Base-by-base conservation (phyloP, 2,797 vertebrate species). In the Poecile montanus region DNA sequence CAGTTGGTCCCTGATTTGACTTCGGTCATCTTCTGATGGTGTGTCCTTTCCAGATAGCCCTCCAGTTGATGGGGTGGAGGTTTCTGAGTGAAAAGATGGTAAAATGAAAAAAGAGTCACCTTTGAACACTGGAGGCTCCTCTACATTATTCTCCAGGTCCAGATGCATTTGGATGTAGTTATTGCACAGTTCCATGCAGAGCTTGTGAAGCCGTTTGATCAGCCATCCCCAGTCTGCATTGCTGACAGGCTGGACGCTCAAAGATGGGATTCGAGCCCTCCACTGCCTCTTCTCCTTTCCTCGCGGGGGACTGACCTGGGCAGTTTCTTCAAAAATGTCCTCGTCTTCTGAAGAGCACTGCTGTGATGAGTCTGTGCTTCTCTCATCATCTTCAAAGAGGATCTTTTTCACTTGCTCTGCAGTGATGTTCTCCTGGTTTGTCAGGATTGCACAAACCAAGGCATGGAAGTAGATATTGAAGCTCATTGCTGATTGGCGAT, bases 391-490 rank as follows among this genome's bases (percentile, higher is more conserved):
- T 95, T 99, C 99, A 29, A 98, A 98, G 51, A 99, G 98, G 84
- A 99, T 99, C 96, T 98, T 98, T 96, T 99, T 99, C 77, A 99
- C 99, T 96, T 99, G 99, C 81, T 99, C 99, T 2, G 99, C 98
- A 0, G 98, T 99, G 95, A 99, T 98, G 95, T 97, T 96, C 54
- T 99, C 99, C 12, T 99, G 98, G 87, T 99, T 99, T 96, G 98
- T 99, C 96, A 99, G 97, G 18, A 98, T 97, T 6, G 99, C 99
- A 21, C 98, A 99, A 61, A 99, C 95, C 96, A 99, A 97, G 1
- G 99, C 98, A 92, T 99, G 99, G 96, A 99, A 99, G 94, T 99
- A 99, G 38, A 99, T 98, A 96, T 99, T 99, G 94, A 99, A 99
- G 95, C 99, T 99, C 99, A 99, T 99, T 66, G 99, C 99, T 0